These are phyloP conservation scores for Chascanopsetta lugubris DNA, from an alignment of 2,113 vertebrate species.

Conservation along the genomic window DNA sequence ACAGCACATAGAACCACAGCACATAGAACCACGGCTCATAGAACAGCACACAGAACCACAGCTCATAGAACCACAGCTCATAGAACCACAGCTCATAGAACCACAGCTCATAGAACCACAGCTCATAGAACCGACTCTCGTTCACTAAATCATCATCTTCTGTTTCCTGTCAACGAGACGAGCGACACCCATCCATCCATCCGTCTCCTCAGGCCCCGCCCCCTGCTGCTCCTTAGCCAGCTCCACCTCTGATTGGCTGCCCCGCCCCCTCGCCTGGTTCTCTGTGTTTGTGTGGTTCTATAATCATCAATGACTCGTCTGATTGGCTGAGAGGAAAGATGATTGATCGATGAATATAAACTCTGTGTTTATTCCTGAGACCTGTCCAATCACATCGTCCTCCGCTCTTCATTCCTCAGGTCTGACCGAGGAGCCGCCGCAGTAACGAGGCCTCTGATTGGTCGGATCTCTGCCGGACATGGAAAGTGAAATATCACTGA, in stretches of 20 bases:
- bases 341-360: not conserved
- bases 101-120: constrained; percentile 76
- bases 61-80: no score
- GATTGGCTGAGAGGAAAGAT: not conserved
- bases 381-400: not conserved
- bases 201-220: constrained; percentile 17
- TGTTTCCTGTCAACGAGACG: constrained; percentile 60
- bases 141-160: constrained; percentile 73
- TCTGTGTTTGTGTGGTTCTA: no score
- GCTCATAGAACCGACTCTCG: constrained; percentile 69
- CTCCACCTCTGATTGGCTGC: constrained; percentile 42
- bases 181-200: constrained; percentile 4
- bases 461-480: not conserved
- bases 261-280: constrained; percentile 9
- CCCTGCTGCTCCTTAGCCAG: constrained; percentile 25
- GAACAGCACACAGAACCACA: no score
- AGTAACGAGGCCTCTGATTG: no score
- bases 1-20: no score
- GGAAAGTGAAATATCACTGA: no score
- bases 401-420: not conserved
- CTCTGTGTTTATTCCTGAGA: not conserved
- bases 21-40: no score
- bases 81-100: no score
- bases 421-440: no score
- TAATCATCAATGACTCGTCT: constrained; percentile 4